Conservation (phyloP, 2,113 vertebrate species). For the Emydura subglobosa region DNA sequence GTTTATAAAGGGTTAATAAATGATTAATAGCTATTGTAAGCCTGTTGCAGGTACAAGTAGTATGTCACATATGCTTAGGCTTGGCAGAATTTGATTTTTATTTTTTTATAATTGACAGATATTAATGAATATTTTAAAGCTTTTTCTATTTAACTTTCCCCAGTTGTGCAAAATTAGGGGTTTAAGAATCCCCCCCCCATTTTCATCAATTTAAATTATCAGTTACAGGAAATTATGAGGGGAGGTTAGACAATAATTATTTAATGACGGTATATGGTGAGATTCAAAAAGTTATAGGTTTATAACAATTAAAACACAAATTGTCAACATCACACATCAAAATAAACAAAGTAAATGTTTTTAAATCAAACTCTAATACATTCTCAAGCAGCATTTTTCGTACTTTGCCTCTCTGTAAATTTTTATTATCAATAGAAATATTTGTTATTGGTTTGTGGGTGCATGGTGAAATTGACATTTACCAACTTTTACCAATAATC, state of each 20-base stretch:
- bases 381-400: background rate
- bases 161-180: background rate
- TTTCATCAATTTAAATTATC: background rate
- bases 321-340: background rate
- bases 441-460: background rate
- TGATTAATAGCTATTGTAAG: background rate
- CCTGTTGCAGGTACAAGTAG: background rate
- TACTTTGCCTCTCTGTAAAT: background rate
- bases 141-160: background rate
- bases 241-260: background rate
- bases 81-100: background rate
- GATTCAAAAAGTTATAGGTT: background rate
- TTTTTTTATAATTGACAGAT: background rate
- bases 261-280: background rate
- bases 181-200: background rate
- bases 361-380: background rate
- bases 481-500: background rate
- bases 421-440: background rate
- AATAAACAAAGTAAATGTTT: background rate
- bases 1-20: background rate
- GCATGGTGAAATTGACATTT: background rate
- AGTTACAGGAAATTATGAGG: background rate
- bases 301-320: background rate
- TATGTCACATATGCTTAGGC: background rate
- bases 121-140: background rate